phyloP scores from a whole-genome alignment of 30 jellyfish, hydroid and myxozoan genomes.

The Aurelia sp. region DNA sequence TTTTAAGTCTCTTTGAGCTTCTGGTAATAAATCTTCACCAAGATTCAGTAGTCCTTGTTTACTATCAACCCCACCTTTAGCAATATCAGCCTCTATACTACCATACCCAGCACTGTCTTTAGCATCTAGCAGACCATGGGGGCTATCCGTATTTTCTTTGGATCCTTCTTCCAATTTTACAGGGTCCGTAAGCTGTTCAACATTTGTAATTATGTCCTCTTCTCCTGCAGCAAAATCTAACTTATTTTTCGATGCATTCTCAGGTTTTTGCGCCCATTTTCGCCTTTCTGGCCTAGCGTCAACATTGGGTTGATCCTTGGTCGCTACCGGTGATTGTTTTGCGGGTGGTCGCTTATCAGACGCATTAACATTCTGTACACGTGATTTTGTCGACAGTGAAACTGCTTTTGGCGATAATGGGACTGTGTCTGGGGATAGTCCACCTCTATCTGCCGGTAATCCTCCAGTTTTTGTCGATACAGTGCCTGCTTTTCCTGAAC shows the following conservation, averaged over 20 bases:
- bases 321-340: constrained; percentile 53
- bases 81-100: no score
- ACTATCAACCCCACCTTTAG: no score
- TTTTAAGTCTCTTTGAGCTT: no score
- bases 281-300: constrained; percentile 27
- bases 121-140: no score
- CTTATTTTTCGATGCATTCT: background rate
- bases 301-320: constrained; percentile 59
- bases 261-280: constrained; percentile 4
- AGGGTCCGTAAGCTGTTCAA: no score
- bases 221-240: constrained; percentile 20
- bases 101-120: no score
- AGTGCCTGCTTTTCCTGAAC: background rate
- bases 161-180: no score
- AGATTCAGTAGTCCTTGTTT: no score
- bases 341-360: constrained; percentile 43
- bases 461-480: background rate
- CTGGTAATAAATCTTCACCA: no score
- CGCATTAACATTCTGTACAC: constrained; percentile 8
- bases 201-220: background rate
- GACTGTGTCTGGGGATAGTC: background rate
- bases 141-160: no score
- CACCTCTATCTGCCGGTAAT: background rate
- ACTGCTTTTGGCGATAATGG: background rate
- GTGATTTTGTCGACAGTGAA: constrained; percentile 1